phyloP scores from a whole-genome alignment of 2,888 invertebrate species.

The Bimastos eiseni region DNA sequence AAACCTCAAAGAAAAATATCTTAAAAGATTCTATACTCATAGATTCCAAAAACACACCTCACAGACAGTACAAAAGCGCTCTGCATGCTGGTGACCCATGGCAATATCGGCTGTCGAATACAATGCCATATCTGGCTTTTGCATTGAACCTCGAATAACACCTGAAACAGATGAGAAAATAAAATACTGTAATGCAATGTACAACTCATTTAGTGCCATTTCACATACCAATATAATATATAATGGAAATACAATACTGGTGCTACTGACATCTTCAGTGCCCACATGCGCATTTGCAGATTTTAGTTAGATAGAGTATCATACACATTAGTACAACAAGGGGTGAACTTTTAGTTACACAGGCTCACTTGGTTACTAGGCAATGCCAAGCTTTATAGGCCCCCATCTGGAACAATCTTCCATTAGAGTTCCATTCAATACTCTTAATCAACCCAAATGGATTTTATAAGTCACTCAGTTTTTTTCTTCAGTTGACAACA shows the following conservation, averaged over 20 bases:
- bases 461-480: too few relatives aligned
- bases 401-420: too few relatives aligned
- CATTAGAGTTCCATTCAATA: too few relatives aligned
- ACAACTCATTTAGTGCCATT: not conserved
- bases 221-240: not conserved
- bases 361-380: too few relatives aligned
- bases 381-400: too few relatives aligned
- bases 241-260: too few relatives aligned
- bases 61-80: slow-evolving; percentile 14
- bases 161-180: not conserved
- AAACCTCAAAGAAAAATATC: not conserved
- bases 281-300: not conserved
- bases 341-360: too few relatives aligned
- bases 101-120: slow-evolving; percentile 15
- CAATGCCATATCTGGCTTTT: not conserved
- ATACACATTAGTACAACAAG: not conserved
- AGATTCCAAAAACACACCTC: not conserved
- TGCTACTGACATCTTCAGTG: not conserved
- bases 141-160: not conserved
- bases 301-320: not conserved
- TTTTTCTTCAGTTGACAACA: too few relatives aligned
- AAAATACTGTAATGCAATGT: not conserved
- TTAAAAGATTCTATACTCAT: not conserved
- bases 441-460: too few relatives aligned
- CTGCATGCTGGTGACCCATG: not conserved